A percentile compares a stretch with the other conserved stretches of the same genome.
Conservation (phyloP, 1,140 invertebrate genomes). For the Bombus consobrinus region DNA sequence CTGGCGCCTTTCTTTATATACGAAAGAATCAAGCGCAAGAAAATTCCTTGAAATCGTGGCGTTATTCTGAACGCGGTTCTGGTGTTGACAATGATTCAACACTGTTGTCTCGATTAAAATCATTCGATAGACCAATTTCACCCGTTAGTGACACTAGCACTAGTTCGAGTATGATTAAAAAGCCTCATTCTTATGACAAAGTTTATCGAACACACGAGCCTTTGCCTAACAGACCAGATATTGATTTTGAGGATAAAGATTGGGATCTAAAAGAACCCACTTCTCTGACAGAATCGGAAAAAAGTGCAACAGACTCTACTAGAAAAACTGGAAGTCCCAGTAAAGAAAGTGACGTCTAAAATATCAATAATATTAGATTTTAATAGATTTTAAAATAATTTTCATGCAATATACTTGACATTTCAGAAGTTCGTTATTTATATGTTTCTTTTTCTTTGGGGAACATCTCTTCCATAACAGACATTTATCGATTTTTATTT, state of each 20-base stretch:
- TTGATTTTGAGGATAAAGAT: constrained; percentile 91
- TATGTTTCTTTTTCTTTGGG: neutral
- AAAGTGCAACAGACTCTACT: constrained; percentile 56
- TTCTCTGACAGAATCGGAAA: constrained; percentile 83
- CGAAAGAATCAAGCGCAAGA: constrained; percentile 63
- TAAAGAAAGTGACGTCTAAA: constrained; percentile 78
- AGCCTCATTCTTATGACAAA: constrained; percentile 88
- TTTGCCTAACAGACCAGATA: constrained; percentile 88
- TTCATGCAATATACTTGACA: neutral
- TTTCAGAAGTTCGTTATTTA: neutral
- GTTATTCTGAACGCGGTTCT: constrained; percentile 70
- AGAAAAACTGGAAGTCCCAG: constrained; percentile 74
- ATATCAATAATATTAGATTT: neutral
- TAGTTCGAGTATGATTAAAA: constrained; percentile 83
- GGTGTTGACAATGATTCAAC: constrained; percentile 66
- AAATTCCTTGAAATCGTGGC: constrained; percentile 74
- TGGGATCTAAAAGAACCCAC: constrained; percentile 88
- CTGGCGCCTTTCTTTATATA: constrained; percentile 63
- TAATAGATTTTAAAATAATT: neutral
- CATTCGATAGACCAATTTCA: constrained; percentile 69
- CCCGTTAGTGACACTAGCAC: constrained; percentile 73
- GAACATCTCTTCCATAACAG: constrained; percentile 15
- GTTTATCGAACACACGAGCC: constrained; percentile 93
- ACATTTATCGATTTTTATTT: constrained; percentile 2
- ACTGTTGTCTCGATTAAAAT: constrained; percentile 64